Percentiles rank a stretch among this genome's conserved stretches.
Conservation (phyloP, 2,797 vertebrate species). For the Hyperoplus lanceolatus region DNA sequence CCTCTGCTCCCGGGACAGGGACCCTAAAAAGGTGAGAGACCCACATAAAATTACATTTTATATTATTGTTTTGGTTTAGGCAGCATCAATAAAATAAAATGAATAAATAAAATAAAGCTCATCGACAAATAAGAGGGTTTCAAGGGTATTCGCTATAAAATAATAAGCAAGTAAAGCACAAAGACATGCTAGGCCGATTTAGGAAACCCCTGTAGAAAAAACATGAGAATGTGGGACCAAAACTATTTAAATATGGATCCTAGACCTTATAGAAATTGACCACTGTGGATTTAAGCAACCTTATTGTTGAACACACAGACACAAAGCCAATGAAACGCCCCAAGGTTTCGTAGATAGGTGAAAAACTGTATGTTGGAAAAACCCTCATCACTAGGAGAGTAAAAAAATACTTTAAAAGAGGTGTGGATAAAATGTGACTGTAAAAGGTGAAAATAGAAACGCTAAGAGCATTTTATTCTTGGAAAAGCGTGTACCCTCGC, state of each 20-base stretch:
- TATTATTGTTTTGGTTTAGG: not conserved
- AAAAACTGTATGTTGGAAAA: not conserved
- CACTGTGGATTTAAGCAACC: no score
- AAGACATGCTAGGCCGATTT: no score
- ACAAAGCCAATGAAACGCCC: not conserved
- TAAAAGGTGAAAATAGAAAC: constrained; percentile 23
- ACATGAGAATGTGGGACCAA: no score
- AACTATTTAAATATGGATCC: no score
- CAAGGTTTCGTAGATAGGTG: not conserved
- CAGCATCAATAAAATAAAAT: no score
- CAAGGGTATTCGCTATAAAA: no score
- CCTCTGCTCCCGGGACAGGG: constrained; percentile 93
- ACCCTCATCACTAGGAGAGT: not conserved
- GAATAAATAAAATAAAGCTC: no score
- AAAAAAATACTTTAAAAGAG: not conserved
- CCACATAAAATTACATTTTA: not conserved
- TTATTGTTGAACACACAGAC: not conserved
- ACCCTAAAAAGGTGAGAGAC: constrained; percentile 57
- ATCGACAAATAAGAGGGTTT: no score
- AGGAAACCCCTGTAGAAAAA: no score
- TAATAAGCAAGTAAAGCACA: no score
- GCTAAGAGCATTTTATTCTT: constrained; percentile 35
- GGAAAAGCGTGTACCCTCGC: constrained; percentile 88
- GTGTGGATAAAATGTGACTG: not conserved
- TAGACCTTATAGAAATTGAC: no score